Evolutionary conservation across 2,797 vertebrate species (phyloP).

Genomic region (Oceanodroma leucorhoa): DNA sequence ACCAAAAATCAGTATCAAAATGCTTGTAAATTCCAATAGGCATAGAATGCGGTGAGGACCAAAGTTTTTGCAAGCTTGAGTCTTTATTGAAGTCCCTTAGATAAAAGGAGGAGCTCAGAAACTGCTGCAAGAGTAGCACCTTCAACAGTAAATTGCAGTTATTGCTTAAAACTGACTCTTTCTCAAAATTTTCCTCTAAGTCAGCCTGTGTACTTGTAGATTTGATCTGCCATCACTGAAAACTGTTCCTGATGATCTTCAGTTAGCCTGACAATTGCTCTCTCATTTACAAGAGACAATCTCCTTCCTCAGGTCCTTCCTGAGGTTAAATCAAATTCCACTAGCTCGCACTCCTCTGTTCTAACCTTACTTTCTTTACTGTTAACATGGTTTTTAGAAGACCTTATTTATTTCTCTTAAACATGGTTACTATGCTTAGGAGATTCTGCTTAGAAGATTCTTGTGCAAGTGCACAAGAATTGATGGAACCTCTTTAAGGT

Average conservation of each 20-base stretch:
- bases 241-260: neutral
- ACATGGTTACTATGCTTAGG: neutral
- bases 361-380: neutral
- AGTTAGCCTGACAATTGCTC: neutral
- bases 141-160: neutral
- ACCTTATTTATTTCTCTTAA: neutral
- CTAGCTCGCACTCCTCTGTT: neutral
- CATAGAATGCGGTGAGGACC: neutral
- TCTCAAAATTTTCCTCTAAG: neutral
- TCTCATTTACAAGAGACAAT: neutral
- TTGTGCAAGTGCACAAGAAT: neutral
- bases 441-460: neutral
- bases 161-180: neutral
- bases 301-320: neutral
- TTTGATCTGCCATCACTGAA: neutral
- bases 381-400: neutral
- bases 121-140: neutral
- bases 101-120: neutral
- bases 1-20: neutral
- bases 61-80: neutral
- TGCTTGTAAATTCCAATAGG: neutral
- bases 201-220: neutral
- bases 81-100: neutral
- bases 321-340: neutral
- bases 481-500: neutral